Conservation (phyloP, 1,140 invertebrate genomes). For the Muscidifurax raptorellus region DNA sequence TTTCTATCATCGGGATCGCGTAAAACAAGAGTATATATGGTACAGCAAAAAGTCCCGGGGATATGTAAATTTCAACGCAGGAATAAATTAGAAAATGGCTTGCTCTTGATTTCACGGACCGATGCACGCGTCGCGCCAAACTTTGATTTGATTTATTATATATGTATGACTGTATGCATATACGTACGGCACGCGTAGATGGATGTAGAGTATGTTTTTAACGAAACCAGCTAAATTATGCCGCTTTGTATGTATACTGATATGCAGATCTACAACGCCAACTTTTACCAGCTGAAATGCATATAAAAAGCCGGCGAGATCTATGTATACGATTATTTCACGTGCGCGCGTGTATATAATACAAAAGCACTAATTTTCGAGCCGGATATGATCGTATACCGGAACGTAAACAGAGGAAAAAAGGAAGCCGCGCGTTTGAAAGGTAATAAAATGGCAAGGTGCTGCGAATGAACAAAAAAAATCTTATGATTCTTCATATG, state of each 20-base stretch:
- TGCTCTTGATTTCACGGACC: constrained; percentile 40
- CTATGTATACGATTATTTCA: background rate
- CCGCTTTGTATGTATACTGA: background rate
- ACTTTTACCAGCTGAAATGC: background rate
- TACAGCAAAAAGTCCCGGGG: too few relatives aligned
- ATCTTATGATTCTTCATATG: too few relatives aligned
- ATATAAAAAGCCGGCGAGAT: background rate
- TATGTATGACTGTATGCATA: background rate
- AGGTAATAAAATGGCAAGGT: too few relatives aligned
- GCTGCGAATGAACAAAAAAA: background rate
- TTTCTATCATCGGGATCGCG: too few relatives aligned
- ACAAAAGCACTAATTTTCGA: constrained; percentile 22
- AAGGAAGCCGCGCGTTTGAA: too few relatives aligned
- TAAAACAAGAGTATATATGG: too few relatives aligned
- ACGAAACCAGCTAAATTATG: constrained; percentile 6
- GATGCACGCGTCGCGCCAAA: constrained; percentile 20
- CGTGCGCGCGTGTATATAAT: too few relatives aligned
- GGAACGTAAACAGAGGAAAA: constrained; percentile 31
- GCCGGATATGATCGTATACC: constrained; percentile 22
- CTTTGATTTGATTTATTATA: too few relatives aligned
- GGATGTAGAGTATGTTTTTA: background rate
- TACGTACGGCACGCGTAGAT: background rate
- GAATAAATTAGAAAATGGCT: constrained; percentile 49
- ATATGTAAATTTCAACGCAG: constrained; percentile 20
- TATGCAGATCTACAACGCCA: too few relatives aligned